Base-by-base conservation (phyloP, 30 jellyfish, hydroid and myxozoan genomes). In the Aurelia coerulea region DNA sequence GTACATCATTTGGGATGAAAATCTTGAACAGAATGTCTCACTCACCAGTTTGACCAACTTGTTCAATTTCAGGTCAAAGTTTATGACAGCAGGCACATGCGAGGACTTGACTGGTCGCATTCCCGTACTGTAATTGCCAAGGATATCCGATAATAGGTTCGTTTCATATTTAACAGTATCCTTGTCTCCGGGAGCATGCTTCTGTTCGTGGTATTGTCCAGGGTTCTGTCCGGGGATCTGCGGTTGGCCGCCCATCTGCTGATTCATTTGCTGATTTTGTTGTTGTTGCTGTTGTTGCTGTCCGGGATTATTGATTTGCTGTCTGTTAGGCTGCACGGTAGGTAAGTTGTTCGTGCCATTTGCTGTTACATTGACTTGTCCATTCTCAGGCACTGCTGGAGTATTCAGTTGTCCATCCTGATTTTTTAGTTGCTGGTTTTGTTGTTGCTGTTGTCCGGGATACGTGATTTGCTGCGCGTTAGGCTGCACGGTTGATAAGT, bases 41-140 rank as follows among this genome's bases (percentile, higher is more conserved):
- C 88, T 65, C 68, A 78, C 89, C 79, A 78, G 66, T 41, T 78
- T 65, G 16, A 62, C 89, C 12, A 78, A 73, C 64, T 78, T 78
- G 53, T 62, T 62, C 52, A 78, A 73, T 51, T 18, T 62, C 89
- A 78, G 19, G 2, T 62, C 89, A 39, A 78, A 78, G 2, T 42
- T 14, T 23, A 78, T 51, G 33, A 59, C 65, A 33, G 89, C 89
- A 78, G 89, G 79, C 29, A 39, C 31, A 1, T 78, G 41, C 9
- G 89, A 78, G 5, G 89, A 78, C 19, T n/a, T 41, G 7, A 78
- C 89, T 39, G 89, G 89, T 33, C 89, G 67, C 89, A 78, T 78
- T 60, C 89, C 89, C 18, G 72, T 17, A 32, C 70, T 78, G 89
- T 78, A 78, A 58, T 78, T 78, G 0, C 89, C 89, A 5, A 78